Conservation (phyloP, 2,113 vertebrate genomes). For the Entosphenus tridentatus region DNA sequence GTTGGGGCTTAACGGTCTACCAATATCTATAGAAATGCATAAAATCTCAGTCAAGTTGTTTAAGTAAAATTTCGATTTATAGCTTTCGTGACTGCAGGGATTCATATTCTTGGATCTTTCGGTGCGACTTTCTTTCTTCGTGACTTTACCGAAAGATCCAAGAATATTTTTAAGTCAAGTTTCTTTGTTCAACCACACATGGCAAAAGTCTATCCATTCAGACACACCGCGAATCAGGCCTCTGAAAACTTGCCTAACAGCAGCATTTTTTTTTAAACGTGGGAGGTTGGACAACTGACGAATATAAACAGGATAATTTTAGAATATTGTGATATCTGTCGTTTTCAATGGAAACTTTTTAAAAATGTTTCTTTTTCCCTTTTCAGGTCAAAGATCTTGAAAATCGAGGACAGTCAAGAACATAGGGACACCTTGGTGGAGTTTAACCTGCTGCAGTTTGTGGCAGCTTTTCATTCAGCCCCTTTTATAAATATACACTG, state of each 20-base stretch:
- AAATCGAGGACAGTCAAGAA: conserved; percentile 78
- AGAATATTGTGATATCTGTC: neutral
- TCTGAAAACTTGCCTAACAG: neutral
- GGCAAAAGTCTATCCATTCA: neutral
- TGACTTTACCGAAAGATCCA: too few species aligned
- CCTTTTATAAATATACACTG: too few species aligned
- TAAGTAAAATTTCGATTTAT: too few species aligned
- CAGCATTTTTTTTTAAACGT: neutral
- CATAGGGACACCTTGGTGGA: conserved; percentile 22
- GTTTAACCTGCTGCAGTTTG: too few species aligned
- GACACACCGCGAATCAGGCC: neutral
- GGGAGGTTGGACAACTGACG: neutral
- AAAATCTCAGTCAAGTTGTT: too few species aligned
- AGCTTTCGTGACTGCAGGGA: too few species aligned
- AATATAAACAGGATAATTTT: neutral
- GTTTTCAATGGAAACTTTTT: neutral
- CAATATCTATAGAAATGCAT: too few species aligned
- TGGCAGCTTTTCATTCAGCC: too few species aligned
- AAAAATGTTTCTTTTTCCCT: neutral
- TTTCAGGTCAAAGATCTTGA: conserved; percentile 82
- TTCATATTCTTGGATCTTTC: too few species aligned
- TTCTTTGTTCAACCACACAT: neutral
- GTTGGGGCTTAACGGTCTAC: too few species aligned
- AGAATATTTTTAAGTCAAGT: too few species aligned
- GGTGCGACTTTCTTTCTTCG: too few species aligned